phyloP scores from a whole-genome alignment of 1,140 invertebrate species.

The Bombus waltoni region DNA sequence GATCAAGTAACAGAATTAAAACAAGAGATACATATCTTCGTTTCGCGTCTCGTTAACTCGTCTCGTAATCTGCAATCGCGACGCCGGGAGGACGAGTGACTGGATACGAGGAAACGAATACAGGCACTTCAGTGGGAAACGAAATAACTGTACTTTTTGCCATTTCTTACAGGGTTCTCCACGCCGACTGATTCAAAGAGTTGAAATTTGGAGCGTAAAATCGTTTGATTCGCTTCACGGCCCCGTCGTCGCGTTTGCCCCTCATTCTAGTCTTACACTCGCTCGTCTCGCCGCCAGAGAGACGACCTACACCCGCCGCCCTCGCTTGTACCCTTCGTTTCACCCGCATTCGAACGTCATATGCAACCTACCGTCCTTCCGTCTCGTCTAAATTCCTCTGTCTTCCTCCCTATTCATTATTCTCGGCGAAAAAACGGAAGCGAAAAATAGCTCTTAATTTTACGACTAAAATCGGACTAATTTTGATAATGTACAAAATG shows the following conservation, averaged over 20 bases:
- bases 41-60: not conserved
- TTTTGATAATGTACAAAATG: not conserved
- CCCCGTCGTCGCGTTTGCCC: slow-evolving; percentile 58
- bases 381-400: not conserved
- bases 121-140: slow-evolving; percentile 38
- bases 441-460: not conserved
- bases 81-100: slow-evolving; percentile 3
- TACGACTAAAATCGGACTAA: not conserved
- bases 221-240: slow-evolving; percentile 71
- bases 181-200: slow-evolving; percentile 58
- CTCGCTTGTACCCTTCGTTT: slow-evolving; percentile 20
- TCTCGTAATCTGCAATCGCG: slow-evolving; percentile 9
- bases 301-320: not conserved
- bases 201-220: slow-evolving; percentile 71
- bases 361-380: slow-evolving; percentile 25
- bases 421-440: no score
- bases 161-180: slow-evolving; percentile 51
- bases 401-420: not conserved
- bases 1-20: not conserved
- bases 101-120: slow-evolving; percentile 15
- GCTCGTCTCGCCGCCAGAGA: slow-evolving; percentile 28
- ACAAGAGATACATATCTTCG: not conserved
- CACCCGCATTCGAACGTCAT: slow-evolving; percentile 38
- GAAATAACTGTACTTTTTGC: slow-evolving; percentile 53
- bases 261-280: slow-evolving; percentile 54